A percentile compares a stretch with the other conserved stretches of the same genome.
Conservation (phyloP, 2,113 vertebrate genomes). For the Tachuris rubrigastra region DNA sequence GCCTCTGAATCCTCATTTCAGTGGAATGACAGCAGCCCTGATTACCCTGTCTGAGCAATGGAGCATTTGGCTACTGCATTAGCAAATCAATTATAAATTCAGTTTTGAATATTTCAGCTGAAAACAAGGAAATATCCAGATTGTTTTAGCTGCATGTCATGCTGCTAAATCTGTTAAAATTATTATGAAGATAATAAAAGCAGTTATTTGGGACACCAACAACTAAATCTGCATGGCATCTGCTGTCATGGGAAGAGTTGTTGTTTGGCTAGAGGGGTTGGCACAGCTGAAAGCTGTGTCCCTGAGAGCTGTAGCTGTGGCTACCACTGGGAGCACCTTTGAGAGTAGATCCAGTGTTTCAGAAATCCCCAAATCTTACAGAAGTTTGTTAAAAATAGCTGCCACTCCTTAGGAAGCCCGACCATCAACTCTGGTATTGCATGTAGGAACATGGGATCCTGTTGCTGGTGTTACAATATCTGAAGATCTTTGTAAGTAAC, state of each 20-base stretch:
- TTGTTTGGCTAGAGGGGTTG: background rate
- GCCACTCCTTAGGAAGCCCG: background rate
- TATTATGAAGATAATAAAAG: background rate
- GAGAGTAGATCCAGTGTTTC: background rate
- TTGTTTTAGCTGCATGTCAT: background rate
- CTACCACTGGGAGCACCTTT: background rate
- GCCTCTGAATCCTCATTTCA: background rate
- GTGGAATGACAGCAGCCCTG: background rate
- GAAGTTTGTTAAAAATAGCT: background rate
- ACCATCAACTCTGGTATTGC: background rate
- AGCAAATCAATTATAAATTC: slow-evolving; percentile 25
- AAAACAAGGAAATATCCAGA: slow-evolving; percentile 5
- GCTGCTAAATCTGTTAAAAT: slow-evolving; percentile 4
- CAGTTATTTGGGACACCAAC: background rate
- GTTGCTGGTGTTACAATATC: background rate
- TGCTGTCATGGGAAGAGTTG: background rate
- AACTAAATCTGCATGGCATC: background rate
- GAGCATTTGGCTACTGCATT: background rate
- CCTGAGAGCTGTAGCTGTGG: background rate
- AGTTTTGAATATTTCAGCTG: background rate
- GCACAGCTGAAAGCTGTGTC: background rate
- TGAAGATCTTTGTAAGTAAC: background rate
- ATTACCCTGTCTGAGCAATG: background rate
- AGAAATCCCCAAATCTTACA: background rate
- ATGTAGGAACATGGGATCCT: background rate